A percentile compares a stretch with the other conserved stretches of the same genome.
These are phyloP conservation scores for Telmatochromis brachygnathus DNA, from an alignment of 2,113 vertebrate species.

Conservation along the genomic window DNA sequence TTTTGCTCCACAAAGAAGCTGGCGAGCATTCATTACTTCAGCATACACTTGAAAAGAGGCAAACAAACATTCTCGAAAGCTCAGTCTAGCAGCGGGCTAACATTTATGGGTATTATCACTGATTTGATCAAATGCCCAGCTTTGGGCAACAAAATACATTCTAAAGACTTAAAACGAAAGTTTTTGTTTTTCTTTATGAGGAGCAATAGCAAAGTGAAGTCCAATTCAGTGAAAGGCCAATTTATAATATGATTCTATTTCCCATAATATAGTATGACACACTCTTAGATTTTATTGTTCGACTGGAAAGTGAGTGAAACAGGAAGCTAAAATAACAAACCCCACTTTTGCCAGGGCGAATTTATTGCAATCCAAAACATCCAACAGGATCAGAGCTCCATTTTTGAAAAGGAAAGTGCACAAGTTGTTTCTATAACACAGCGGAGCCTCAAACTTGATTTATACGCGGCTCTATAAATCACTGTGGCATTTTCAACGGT, in stretches of 20 bases:
- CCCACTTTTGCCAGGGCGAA: slow-evolving; percentile 40
- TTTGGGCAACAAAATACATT: background rate
- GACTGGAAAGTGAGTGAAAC: slow-evolving; percentile 49
- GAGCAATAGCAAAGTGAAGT: background rate
- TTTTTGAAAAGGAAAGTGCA: slow-evolving; percentile 33
- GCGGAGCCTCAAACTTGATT: slow-evolving; percentile 37
- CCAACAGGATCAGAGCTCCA: slow-evolving; percentile 23
- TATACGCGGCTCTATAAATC: slow-evolving; percentile 54
- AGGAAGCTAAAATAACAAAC: slow-evolving; percentile 63
- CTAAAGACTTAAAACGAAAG: slow-evolving; percentile 5
- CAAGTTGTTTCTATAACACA: slow-evolving; percentile 38
- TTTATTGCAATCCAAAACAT: slow-evolving; percentile 56
- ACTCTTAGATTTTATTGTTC: slow-evolving; percentile 56
- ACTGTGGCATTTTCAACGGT: slow-evolving; percentile 52
- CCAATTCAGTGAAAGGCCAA: slow-evolving; percentile 24
- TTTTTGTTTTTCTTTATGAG: slow-evolving; percentile 24
- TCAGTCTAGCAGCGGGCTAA: background rate
- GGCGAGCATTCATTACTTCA: background rate
- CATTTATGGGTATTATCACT: background rate
- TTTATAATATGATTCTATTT: slow-evolving; percentile 56
- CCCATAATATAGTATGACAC: slow-evolving; percentile 59
- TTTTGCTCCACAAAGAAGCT: background rate
- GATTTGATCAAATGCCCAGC: slow-evolving; percentile 15
- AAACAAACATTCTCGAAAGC: accelerated
- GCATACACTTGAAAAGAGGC: background rate